Conservation (phyloP, 2,888 invertebrate genomes). For the Trissoscelio sp. region DNA sequence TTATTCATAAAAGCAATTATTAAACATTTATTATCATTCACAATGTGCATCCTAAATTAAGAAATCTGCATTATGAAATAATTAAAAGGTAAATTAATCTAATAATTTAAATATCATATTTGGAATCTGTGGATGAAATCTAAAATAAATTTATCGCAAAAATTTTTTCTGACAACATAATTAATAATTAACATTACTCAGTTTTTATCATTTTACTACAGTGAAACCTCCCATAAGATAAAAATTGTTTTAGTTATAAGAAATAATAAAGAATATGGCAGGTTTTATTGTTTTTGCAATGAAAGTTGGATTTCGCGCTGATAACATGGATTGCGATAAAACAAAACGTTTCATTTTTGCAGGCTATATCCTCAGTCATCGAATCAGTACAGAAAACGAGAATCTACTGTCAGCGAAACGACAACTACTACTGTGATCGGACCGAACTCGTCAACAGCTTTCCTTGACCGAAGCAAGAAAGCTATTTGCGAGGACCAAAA, state of each 20-base stretch:
- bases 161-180: too few relatives aligned
- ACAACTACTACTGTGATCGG: conserved; percentile 89
- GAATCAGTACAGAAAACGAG: conserved; percentile 87
- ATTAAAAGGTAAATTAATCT: too few relatives aligned
- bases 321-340: background rate
- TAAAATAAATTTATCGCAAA: background rate
- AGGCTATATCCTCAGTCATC: conserved; percentile 90
- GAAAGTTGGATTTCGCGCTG: background rate
- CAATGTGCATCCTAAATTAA: too few relatives aligned
- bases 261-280: background rate
- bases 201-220: background rate
- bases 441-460: conserved; percentile 77
- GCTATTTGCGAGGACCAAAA: conserved; percentile 77
- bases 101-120: too few relatives aligned
- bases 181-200: background rate
- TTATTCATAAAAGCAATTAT: too few relatives aligned
- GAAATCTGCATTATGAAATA: too few relatives aligned
- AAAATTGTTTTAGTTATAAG: background rate
- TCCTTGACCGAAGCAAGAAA: conserved; percentile 78
- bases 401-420: conserved; percentile 91
- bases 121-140: too few relatives aligned
- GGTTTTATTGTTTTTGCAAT: background rate
- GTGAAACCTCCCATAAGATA: background rate
- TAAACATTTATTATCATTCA: too few relatives aligned
- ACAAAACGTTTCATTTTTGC: conserved; percentile 73